phyloP scores from a whole-genome alignment of 1,140 invertebrate genomes.

The Bemisia tabaci region DNA sequence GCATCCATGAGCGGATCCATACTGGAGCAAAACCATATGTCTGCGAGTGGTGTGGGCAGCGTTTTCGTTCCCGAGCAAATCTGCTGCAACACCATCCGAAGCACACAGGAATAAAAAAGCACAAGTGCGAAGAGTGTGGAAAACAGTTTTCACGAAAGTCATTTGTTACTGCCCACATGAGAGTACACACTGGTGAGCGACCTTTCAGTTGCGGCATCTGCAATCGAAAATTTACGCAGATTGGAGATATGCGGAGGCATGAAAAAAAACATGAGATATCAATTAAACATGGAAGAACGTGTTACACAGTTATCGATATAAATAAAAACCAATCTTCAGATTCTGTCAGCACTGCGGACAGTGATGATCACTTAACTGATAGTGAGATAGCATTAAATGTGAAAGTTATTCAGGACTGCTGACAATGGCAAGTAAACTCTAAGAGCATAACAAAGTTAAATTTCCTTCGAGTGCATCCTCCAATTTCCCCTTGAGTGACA shows the following conservation, averaged over 20 bases:
- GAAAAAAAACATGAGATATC: conserved; percentile 22
- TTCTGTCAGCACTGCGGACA: neutral
- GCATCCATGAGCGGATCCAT: conserved; percentile 22
- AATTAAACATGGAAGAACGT: neutral
- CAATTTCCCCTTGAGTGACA: no score
- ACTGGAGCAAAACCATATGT: conserved; percentile 20
- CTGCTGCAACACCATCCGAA: conserved; percentile 24
- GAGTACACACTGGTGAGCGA: conserved; percentile 39
- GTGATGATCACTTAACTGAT: neutral
- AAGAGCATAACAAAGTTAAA: no score
- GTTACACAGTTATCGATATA: neutral
- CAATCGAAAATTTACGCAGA: conserved; percentile 28
- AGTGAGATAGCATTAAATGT: neutral
- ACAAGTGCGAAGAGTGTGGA: conserved; percentile 31
- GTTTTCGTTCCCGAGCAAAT: conserved; percentile 27
- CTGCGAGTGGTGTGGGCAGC: conserved; percentile 23
- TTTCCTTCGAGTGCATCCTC: no score
- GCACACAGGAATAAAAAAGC: conserved; percentile 35
- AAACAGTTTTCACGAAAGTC: conserved; percentile 17
- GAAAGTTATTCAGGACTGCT: neutral
- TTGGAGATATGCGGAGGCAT: conserved; percentile 29
- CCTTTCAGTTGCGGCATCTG: conserved; percentile 40
- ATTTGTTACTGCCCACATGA: conserved; percentile 17
- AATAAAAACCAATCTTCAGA: neutral
- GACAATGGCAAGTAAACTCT: no score